A percentile compares a stretch with the other conserved stretches of the same genome.
These are phyloP conservation scores for Eupeodes luniger DNA, from an alignment of 2,888 invertebrate genomes.

Conservation along the genomic window DNA sequence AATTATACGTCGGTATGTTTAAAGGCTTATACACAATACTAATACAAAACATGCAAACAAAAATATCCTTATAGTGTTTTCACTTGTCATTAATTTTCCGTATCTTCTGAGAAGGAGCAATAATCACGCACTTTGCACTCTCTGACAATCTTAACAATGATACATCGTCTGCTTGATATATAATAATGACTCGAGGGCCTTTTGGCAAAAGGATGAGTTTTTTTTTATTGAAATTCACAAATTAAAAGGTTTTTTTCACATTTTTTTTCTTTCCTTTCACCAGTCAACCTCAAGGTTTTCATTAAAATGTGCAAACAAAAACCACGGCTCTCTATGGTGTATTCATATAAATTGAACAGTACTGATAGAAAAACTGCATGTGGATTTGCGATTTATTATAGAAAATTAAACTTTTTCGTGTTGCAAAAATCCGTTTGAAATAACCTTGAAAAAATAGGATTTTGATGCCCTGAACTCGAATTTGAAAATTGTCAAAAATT, in stretches of 20 bases:
- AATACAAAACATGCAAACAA: too few species aligned
- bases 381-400: too few species aligned
- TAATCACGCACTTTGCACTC: slow-evolving; percentile 41
- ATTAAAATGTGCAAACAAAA: slow-evolving; percentile 33
- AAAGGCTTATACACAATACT: not conserved
- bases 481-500: too few species aligned
- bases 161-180: slow-evolving; percentile 32
- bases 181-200: slow-evolving; percentile 40
- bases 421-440: too few species aligned
- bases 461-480: too few species aligned
- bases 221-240: slow-evolving; percentile 54
- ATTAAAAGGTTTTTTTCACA: slow-evolving; percentile 40
- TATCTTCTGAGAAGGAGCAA: slow-evolving; percentile 45
- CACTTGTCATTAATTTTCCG: slow-evolving; percentile 50
- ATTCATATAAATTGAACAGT: not conserved
- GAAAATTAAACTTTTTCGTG: too few species aligned
- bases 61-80: slow-evolving; percentile 18
- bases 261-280: slow-evolving; percentile 21
- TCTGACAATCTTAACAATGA: slow-evolving; percentile 48
- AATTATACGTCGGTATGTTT: not conserved
- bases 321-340: not conserved
- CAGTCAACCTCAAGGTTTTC: slow-evolving; percentile 11
- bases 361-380: not conserved
- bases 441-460: too few species aligned
- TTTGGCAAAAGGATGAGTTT: slow-evolving; percentile 35